Evolutionary conservation across 2,888 invertebrate genomes (phyloP), one percentile per base, ranked within the genome.

Genomic region (Apodemia mormo): DNA sequence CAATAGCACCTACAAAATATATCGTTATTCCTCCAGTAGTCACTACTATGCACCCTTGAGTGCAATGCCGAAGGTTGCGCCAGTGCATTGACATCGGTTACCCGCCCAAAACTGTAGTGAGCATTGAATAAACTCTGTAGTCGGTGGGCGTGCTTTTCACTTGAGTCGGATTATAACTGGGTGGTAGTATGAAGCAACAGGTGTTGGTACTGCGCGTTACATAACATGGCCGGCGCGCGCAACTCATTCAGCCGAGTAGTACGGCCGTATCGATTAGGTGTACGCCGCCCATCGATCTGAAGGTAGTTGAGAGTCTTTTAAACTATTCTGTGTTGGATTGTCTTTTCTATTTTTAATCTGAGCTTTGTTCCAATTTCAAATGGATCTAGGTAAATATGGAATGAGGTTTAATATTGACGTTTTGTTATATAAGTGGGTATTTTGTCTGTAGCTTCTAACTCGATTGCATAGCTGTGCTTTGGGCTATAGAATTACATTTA

Each of bases 1-100:
- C 49, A 49, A 49, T 49, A 49, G 49, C 14, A 49, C 49, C 14
- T 88, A 87, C 87, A 40, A 85, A 89, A 22, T 22, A 90, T 90
- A 90, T 90, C 87, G 89, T 90, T 90, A 90, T 87, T 88, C 88
- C 85, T 81, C 80, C 75, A 77, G 81, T 81, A 79, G 78, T 81
- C 81, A 80, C 83, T 86, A 87, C 89, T 89, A 89, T 91, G 90
- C 92, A 91, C 91, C 92, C 92, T 92, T 92, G 92, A 92, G 92
- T 89, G 92, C 92, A 91, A 77, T 83, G 79, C 67, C 89, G 91
- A 92, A 92, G 92, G 92, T 92, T 92, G 91, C 84, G 78, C 79
- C 81, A 81, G 92, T 92, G 90, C 92, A 91, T 85, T 93, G 92
- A 92, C 92, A 83, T 83, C 83, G 78, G 76, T 73, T 78, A 88